These are phyloP conservation scores for Papilio machaon DNA, from an alignment of 1,140 invertebrate genomes.

Conservation along the genomic window DNA sequence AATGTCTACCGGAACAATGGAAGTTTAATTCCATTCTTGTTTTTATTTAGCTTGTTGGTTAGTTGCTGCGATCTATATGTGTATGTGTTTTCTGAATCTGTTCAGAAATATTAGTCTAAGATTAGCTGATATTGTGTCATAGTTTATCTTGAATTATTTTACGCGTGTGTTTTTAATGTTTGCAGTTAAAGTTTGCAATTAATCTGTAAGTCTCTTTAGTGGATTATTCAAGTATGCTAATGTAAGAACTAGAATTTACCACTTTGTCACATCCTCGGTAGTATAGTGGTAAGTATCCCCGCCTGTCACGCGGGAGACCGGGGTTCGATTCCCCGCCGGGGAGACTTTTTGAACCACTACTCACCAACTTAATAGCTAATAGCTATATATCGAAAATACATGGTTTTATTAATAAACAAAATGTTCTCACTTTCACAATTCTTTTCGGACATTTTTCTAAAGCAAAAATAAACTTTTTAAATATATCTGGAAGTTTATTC, in stretches of 20 bases:
- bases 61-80: too few relatives aligned
- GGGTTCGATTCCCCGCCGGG: conserved; percentile 54
- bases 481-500: conserved; percentile 3
- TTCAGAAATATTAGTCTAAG: too few relatives aligned
- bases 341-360: conserved; percentile 39
- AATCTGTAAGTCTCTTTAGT: too few relatives aligned
- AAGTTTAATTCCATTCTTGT: neutral
- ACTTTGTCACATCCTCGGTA: conserved; percentile 43
- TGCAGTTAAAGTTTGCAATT: too few relatives aligned
- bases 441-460: neutral
- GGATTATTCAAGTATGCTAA: too few relatives aligned
- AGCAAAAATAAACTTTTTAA: neutral
- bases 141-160: too few relatives aligned
- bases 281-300: conserved; percentile 61
- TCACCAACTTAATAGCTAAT: neutral
- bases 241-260: neutral
- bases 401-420: neutral
- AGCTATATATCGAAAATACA: neutral
- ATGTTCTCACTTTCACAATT: neutral
- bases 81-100: too few relatives aligned
- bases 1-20: conserved; percentile 6
- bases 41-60: too few relatives aligned
- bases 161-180: too few relatives aligned
- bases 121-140: too few relatives aligned
- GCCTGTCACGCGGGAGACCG: conserved; percentile 58